These are phyloP conservation scores for Stenolophus ochropezus DNA, from an alignment of 2,888 invertebrate species.

Conservation along the genomic window DNA sequence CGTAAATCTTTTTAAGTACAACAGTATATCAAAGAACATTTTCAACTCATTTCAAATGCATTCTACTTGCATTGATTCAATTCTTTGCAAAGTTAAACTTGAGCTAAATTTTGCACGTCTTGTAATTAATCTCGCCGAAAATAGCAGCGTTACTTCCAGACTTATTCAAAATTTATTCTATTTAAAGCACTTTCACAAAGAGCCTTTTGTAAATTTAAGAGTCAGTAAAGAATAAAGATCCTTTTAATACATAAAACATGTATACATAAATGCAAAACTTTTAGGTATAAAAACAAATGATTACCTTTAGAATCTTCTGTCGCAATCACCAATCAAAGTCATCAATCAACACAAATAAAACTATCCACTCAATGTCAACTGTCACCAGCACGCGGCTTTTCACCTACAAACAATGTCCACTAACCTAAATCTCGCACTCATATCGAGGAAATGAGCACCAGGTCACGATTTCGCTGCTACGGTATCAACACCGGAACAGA, in stretches of 20 bases:
- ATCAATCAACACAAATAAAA: not conserved
- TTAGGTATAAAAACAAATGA: not conserved
- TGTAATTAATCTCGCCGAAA: not conserved
- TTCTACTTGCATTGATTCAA: slow-evolving; percentile 45
- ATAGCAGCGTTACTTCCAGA: slow-evolving; percentile 1
- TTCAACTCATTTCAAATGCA: slow-evolving; percentile 34
- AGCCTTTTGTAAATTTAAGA: not conserved
- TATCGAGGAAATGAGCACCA: not conserved
- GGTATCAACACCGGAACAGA: not conserved
- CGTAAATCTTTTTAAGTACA: slow-evolving; percentile 49
- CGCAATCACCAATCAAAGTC: not conserved
- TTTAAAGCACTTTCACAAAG: slow-evolving; percentile 30
- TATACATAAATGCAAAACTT: not conserved
- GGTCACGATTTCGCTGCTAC: slow-evolving; percentile 1
- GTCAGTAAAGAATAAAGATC: not conserved
- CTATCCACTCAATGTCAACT: slow-evolving; percentile 19
- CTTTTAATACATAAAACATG: slow-evolving; percentile 30
- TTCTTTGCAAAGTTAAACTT: slow-evolving; percentile 1
- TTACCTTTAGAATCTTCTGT: not conserved
- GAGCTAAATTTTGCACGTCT: slow-evolving; percentile 21
- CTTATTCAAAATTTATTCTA: slow-evolving; percentile 49
- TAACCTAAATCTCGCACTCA: slow-evolving; percentile 25
- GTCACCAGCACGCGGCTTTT: not conserved
- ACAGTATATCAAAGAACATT: slow-evolving; percentile 43
- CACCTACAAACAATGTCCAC: not conserved